A percentile compares a stretch with the other conserved stretches of the same genome.
Evolutionary conservation across 2,113 vertebrate genomes (phyloP).

Genomic region (Ellobius talpinus): DNA sequence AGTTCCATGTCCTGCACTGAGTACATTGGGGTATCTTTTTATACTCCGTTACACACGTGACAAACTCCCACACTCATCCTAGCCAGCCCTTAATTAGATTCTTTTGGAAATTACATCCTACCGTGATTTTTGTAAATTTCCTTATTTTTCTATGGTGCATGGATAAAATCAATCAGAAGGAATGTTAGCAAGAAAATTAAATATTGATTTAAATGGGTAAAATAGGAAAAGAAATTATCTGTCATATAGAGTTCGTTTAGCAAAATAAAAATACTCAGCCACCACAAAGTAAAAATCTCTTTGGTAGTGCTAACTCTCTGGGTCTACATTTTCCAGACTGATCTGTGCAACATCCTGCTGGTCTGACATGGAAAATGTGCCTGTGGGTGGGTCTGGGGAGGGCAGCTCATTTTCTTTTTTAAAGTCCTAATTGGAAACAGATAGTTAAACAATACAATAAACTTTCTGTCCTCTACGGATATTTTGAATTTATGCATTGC

Average conservation of each 20-base stretch:
- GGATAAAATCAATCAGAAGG: constrained; percentile 31
- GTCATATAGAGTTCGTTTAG: not conserved
- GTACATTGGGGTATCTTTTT: not conserved
- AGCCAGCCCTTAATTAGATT: not conserved
- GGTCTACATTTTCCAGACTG: constrained; percentile 72
- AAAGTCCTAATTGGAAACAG: constrained; percentile 82
- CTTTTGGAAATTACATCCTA: not conserved
- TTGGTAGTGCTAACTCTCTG: constrained; percentile 71
- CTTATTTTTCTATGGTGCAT: not conserved
- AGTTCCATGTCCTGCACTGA: not conserved
- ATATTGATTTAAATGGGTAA: constrained; percentile 15
- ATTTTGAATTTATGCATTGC: constrained; percentile 62
- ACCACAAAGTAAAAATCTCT: constrained; percentile 31
- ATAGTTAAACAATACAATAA: constrained; percentile 77
- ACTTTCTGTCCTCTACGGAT: constrained; percentile 73
- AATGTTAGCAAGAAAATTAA: not conserved
- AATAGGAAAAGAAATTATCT: not conserved
- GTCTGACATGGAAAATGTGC: constrained; percentile 83
- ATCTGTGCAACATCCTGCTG: constrained; percentile 83
- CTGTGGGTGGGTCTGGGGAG: constrained; percentile 59
- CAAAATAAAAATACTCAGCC: not conserved
- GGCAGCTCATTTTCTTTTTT: constrained; percentile 69
- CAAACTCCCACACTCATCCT: not conserved
- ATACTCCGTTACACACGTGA: not conserved
- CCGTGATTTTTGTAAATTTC: not conserved